phyloP scores from a whole-genome alignment of 2,888 invertebrate species.

The Blastobasis lacticolella region DNA sequence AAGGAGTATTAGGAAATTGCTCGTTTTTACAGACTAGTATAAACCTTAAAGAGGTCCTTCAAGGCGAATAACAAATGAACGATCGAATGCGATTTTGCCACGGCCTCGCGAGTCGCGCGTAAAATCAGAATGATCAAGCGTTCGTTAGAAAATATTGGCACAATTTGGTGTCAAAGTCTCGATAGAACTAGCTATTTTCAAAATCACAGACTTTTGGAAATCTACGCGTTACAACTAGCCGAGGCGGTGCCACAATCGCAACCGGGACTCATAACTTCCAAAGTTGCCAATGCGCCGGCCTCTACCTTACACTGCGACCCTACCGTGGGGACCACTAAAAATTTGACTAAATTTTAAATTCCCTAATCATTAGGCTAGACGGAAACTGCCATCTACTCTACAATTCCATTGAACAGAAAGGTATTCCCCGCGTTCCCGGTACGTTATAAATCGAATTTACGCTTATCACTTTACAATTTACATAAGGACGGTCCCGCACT shows the following conservation, averaged over 20 bases:
- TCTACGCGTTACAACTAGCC: constrained; percentile 20
- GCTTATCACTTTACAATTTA: constrained; percentile 59
- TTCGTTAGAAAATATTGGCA: constrained; percentile 35
- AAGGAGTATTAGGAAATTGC: no score
- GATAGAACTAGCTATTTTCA: constrained; percentile 33
- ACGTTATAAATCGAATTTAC: constrained; percentile 39
- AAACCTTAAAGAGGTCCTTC: no score
- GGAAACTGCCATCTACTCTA: constrained; percentile 39
- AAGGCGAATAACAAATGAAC: no score
- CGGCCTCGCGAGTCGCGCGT: no score
- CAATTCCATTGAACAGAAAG: constrained; percentile 28
- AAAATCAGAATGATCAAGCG: no score
- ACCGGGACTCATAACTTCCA: constrained; percentile 9
- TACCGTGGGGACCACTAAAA: constrained; percentile 50
- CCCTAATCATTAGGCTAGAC: constrained; percentile 60
- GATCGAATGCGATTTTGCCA: no score
- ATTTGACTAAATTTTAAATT: constrained; percentile 58
- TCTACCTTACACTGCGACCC: constrained; percentile 36
- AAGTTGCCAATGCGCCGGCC: constrained; percentile 56
- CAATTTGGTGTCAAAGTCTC: constrained; percentile 45
- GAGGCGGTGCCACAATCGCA: constrained; percentile 20
- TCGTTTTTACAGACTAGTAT: no score
- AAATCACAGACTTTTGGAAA: constrained; percentile 35
- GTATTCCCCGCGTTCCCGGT: constrained; percentile 16
- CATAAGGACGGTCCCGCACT: constrained; percentile 72